A percentile compares a stretch with the other conserved stretches of the same genome.
Conservation (phyloP, 2,888 invertebrate species). For the Apamea anceps region DNA sequence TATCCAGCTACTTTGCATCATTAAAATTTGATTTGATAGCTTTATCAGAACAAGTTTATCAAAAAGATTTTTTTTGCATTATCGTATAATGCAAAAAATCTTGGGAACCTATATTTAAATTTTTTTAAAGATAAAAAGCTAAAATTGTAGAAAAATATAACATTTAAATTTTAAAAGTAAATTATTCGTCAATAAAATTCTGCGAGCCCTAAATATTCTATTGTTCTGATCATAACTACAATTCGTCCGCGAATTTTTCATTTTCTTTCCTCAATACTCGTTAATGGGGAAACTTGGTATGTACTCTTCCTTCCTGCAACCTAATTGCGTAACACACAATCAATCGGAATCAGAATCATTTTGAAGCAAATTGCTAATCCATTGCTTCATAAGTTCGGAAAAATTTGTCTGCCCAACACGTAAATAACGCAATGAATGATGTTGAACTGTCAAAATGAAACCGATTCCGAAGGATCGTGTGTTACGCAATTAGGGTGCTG, state of each 20-base stretch:
- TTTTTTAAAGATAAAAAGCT: no score
- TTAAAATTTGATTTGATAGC: neutral
- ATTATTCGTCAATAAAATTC: neutral
- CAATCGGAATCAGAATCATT: no score
- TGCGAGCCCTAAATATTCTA: neutral
- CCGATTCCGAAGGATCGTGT: no score
- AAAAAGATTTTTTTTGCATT: neutral
- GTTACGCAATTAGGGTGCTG: no score
- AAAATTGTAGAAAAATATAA: neutral
- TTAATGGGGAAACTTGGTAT: conserved; percentile 19
- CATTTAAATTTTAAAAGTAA: neutral
- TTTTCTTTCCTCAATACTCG: neutral
- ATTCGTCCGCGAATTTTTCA: conserved; percentile 7
- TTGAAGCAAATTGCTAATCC: no score
- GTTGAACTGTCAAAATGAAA: no score
- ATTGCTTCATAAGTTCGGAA: no score
- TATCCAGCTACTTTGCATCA: neutral
- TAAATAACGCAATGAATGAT: no score
- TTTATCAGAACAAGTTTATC: neutral
- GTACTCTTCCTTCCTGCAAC: conserved; percentile 17
- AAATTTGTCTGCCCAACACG: no score
- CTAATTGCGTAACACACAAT: no score
- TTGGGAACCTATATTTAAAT: no score
- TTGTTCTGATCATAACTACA: neutral
- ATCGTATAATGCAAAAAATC: neutral